Evolutionary conservation across 2,797 vertebrate genomes (phyloP), one percentile per base, ranked within the genome.

Genomic region (Carapus acus): DNA sequence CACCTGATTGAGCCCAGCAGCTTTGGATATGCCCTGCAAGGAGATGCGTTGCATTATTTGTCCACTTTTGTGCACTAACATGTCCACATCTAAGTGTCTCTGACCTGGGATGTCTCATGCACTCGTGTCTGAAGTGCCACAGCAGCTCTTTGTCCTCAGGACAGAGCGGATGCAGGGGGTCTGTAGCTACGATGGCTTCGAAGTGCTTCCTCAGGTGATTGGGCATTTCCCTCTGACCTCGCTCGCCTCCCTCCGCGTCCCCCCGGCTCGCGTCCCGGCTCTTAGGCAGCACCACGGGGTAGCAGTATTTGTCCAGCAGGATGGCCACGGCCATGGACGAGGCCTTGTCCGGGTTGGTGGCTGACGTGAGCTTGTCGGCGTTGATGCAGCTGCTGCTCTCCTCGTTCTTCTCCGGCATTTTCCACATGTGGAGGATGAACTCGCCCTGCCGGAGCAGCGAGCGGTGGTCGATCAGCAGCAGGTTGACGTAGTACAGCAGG

Each of bases 381-480:
- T 92, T 98, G 69, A 97, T 90, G 71, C 93, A 97, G 61, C 93
- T 93, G 78, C 93, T 93, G 79, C 93, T 94, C 43, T 98, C 95
- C 62, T 97, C 94, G 1, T 83, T 91, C 70, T 98, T 98, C 61
- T 93, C 93, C 0, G 94, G 90, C 81, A 98, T 91, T 72, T 93
- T 96, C 96, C 96, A 99, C 96, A 98, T 98, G 82, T 98, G 93
- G 20, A 99, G 91, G 52, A 97, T 89, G 16, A 96, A 98, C 66
- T 97, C 94, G 0, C 96, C 96, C 46, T 91, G 94, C 37, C 95
- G 90, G 3, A 99, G 89, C 64, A 99, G 88, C 16, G 91, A 98
- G 42, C 94, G 91, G 76, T 99, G 96, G 83, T 99, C 95, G 47
- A 99, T 89, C 55, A 99, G 76, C 61, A 98, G 77, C 59, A 99